Conservation (phyloP, 1,140 invertebrate genomes). For the Saccostrea cuccullata region DNA sequence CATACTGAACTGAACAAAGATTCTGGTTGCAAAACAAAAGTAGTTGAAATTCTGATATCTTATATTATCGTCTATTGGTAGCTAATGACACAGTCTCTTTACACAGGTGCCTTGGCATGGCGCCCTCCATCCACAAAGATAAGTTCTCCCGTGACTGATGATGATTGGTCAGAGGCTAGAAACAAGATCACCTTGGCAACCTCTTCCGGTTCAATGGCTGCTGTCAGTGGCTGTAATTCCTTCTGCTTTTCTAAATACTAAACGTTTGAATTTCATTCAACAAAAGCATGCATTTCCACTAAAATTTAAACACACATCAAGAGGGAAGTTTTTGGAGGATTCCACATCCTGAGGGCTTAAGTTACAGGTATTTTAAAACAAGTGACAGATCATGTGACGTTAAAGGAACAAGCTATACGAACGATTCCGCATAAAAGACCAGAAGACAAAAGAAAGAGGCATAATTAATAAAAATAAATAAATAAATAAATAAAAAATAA, state of each 20-base stretch:
- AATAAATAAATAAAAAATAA: not conserved
- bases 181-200: slow-evolving; percentile 90
- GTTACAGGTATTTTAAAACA: not conserved
- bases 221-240: slow-evolving; percentile 87
- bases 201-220: slow-evolving; percentile 86
- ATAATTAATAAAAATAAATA: not conserved
- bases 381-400: too few species aligned
- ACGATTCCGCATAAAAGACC: too few species aligned
- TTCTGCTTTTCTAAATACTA: slow-evolving; percentile 87
- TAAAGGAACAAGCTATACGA: too few species aligned
- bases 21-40: too few species aligned
- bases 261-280: slow-evolving; percentile 1
- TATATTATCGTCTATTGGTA: too few species aligned
- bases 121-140: slow-evolving; percentile 90
- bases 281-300: too few species aligned
- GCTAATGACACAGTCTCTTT: not conserved
- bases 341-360: too few species aligned
- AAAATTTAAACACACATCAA: too few species aligned
- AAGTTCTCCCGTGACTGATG: slow-evolving; percentile 88
- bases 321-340: too few species aligned
- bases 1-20: too few species aligned
- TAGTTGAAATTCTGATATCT: too few species aligned
- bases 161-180: slow-evolving; percentile 87
- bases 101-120: slow-evolving; percentile 84
- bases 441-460: too few species aligned